Evolutionary conservation across 1,140 invertebrate species (phyloP), one percentile per base, ranked within the genome.

Genomic region (Adoxophyes honmai): DNA sequence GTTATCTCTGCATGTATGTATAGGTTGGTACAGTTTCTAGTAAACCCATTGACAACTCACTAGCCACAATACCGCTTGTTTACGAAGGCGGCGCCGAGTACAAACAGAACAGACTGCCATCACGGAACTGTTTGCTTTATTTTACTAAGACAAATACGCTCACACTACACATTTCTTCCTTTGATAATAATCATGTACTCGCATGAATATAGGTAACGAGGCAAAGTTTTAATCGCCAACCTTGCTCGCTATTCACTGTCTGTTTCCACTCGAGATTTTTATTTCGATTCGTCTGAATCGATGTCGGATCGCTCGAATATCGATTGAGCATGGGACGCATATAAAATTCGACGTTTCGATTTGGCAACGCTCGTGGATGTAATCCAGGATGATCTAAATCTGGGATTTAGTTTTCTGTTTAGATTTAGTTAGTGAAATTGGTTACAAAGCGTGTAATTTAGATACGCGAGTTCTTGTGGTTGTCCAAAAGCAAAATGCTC

Each of bases 211-310:
- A 48, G 42, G 42, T 48, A 48, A 48, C 42, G 21, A 48, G 42
- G 21, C 28, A 48, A 48, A 14, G 15, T 21, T 4, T 28, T 48
- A 28, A 48, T 48, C 42, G 21, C 5, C 9, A 28, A 18, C 11
- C 42, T 33, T 18, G 42, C 5, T 11, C 11, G 6, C 39, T 21
- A 44, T 28, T 48, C 13, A 44, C 9, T 10, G 39, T 16, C 39
- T 48, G 42, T 33, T 48, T 16, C 42, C 28, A 33, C 42, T 48
- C 7, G 42, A 48, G 42, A 48, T 13, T 48, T n/a, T 48, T 48
- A 48, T 33, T 48, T 28, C n/a, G 15, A 48, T 48, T 48, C 42
- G 42, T 21, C 18, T 48, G n/a, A n/a, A 21, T 11, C 5, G 21
- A 28, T 28, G 21, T 28, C 21, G 21, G 6, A 28, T 28, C 16